Conservation (phyloP, 2,888 invertebrate genomes). For the Thumatha senex region DNA sequence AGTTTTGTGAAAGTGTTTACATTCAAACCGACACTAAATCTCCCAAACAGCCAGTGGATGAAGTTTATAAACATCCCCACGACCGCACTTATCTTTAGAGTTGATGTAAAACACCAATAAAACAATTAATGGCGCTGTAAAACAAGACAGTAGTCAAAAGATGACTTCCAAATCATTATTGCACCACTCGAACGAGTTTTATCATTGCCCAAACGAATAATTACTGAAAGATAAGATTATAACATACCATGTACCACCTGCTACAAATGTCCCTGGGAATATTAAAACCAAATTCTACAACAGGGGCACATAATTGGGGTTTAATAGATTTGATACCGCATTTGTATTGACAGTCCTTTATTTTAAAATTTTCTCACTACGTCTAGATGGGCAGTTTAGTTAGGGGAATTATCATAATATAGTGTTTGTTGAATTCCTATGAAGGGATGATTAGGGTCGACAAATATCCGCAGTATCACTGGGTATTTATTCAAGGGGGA, state of each 20-base stretch:
- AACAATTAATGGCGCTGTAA: conserved; percentile 74
- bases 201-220: conserved; percentile 42
- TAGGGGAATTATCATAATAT: conserved; percentile 19
- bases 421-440: conserved; percentile 17
- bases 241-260: conserved; percentile 49
- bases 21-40: conserved; percentile 23
- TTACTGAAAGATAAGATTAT: conserved; percentile 37
- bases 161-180: conserved; percentile 45
- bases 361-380: conserved; percentile 29
- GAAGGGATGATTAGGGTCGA: conserved; percentile 11
- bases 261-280: conserved; percentile 52
- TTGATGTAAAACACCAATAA: conserved; percentile 64
- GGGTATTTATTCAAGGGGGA: background rate
- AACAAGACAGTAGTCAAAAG: conserved; percentile 63
- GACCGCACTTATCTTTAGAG: conserved; percentile 67
- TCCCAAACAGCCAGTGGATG: conserved; percentile 39
- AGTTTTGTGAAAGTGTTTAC: conserved; percentile 20
- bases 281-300: conserved; percentile 18
- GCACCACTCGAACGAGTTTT: conserved; percentile 51
- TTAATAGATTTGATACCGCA: conserved; percentile 31
- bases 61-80: conserved; percentile 65
- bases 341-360: conserved; percentile 33
- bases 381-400: conserved; percentile 11
- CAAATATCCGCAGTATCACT: background rate
- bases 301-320: conserved; percentile 18